phyloP scores from a whole-genome alignment of 2,113 vertebrate genomes.

The Oryzias celebensis region DNA sequence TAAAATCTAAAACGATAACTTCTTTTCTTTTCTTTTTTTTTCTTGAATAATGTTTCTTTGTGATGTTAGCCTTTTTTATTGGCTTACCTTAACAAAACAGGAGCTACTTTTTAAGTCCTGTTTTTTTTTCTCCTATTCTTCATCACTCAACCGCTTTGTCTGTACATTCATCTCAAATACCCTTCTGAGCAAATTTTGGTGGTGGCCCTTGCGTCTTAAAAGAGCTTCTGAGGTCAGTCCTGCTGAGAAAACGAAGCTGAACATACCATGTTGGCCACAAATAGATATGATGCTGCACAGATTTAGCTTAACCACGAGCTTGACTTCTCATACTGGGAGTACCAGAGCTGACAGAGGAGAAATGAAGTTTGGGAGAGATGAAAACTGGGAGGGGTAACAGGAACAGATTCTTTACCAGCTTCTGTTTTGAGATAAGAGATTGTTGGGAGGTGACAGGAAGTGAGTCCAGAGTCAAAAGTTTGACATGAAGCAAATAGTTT shows the following conservation, averaged over 20 bases:
- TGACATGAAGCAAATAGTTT: neutral
- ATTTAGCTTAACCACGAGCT: neutral
- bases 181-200: constrained; percentile 13
- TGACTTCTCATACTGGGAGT: constrained; percentile 1
- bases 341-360: neutral
- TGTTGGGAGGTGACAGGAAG: constrained; percentile 1
- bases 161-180: constrained; percentile 3
- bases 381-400: neutral
- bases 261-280: constrained; percentile 29
- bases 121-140: neutral
- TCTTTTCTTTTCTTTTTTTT: neutral
- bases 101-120: neutral
- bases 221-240: constrained; percentile 40
- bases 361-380: neutral
- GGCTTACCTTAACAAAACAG: no score
- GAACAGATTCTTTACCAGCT: neutral
- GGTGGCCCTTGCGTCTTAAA: constrained; percentile 53
- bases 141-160: neutral
- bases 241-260: constrained; percentile 28
- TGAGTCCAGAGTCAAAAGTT: neutral
- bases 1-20: neutral
- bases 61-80: no score
- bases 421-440: neutral
- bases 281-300: constrained; percentile 6
- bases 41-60: no score